Base-by-base conservation (phyloP, 2,797 vertebrate genomes). In the Sciurus vulgaris region DNA sequence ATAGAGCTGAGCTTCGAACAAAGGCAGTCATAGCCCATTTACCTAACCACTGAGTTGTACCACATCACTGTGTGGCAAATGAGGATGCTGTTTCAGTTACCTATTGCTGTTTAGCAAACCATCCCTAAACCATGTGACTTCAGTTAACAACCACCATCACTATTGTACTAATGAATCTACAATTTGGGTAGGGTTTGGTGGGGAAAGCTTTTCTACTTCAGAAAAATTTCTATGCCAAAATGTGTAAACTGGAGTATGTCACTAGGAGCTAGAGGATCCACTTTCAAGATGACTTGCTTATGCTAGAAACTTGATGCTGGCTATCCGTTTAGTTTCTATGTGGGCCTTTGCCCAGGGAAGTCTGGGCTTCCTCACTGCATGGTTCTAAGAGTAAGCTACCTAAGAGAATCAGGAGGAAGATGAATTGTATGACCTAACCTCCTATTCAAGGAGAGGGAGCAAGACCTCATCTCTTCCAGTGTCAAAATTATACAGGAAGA, bases 111-210 rank as follows among this genome's bases (percentile, higher is more conserved):
- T 35, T 59, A 84, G 49, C 54, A 72, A 91, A 74, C 47, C 69
- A 86, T 51, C 47, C 56, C 63, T 49, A 93, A 67, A 89, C 38
- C 11, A 54, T 65, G 59, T 67, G 56, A 14, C 85, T 93, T 78
- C 76, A 70, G 9, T 38, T 72, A 41, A 41, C 18, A 8, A 63
- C 14, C 5, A 83, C 17, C 12, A 54, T 18, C 41, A 47, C 49
- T 44, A 93, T 63, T 92, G 90, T 91, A 56, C 41, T 76, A 81
- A n/a, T 72, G 76, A 56, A 86, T 44, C 63, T 89, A 14, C 59
- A 73, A 33, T 65, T 59, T 73, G 26, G 35, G 56, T 51, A 83
- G 79, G 70, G 65, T 76, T 86, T 79, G 72, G 14, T 35, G 18
- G 28, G 59, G 54, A 91, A 7, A 83, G 70, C 56, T 89, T 35